phyloP scores from a whole-genome alignment of 2,113 vertebrate genomes.

The Petroica traversi region DNA sequence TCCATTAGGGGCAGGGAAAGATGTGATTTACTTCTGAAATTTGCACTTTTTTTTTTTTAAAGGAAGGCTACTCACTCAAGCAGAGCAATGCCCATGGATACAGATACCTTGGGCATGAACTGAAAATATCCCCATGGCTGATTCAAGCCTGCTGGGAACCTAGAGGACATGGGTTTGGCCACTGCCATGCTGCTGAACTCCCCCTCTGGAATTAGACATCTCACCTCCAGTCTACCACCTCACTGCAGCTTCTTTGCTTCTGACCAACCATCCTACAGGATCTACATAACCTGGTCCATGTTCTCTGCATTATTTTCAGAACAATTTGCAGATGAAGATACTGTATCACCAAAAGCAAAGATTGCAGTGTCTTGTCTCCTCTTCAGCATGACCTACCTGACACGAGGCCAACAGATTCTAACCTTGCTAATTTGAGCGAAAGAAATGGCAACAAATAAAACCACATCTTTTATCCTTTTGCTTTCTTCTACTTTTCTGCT shows the following conservation, averaged over 20 bases:
- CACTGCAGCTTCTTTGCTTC: background rate
- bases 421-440: background rate
- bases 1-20: background rate
- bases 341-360: background rate
- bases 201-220: background rate
- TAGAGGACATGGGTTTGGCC: background rate
- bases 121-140: background rate
- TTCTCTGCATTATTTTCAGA: background rate
- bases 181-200: background rate
- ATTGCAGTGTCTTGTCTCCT: background rate
- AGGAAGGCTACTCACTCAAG: background rate
- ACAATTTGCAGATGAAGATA: background rate
- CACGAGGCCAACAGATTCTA: background rate
- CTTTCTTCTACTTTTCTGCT: background rate
- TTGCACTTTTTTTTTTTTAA: background rate
- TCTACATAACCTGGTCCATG: no score
- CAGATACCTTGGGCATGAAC: background rate
- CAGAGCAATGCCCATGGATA: background rate
- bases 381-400: background rate
- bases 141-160: background rate
- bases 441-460: background rate
- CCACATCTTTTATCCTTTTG: background rate
- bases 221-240: background rate
- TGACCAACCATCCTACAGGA: background rate
- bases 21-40: background rate